These are phyloP conservation scores for Drosophila ambigua DNA, from an alignment of 1,140 invertebrate genomes.

Conservation along the genomic window DNA sequence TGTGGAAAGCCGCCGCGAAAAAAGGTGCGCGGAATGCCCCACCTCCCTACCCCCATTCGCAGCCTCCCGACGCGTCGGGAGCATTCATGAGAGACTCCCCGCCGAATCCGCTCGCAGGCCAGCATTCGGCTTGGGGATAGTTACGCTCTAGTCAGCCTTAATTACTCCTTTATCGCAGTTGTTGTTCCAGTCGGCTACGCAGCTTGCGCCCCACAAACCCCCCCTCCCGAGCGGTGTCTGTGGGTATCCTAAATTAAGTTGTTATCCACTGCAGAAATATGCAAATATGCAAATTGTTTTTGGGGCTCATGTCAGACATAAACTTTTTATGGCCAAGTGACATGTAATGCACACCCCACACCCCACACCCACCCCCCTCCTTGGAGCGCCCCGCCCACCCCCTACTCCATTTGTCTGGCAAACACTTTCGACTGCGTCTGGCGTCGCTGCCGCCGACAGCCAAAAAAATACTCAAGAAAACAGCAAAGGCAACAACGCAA, in stretches of 20 bases:
- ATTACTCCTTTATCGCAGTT: conserved; percentile 29
- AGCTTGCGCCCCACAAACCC: background rate
- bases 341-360: conserved; percentile 34
- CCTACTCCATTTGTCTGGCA: conserved; percentile 63
- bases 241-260: conserved; percentile 72
- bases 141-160: conserved; percentile 21
- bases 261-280: conserved; percentile 64
- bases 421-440: conserved; percentile 72
- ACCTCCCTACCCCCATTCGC: background rate
- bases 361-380: background rate
- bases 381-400: background rate
- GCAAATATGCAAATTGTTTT: conserved; percentile 77
- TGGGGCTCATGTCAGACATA: conserved; percentile 79
- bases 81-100: background rate
- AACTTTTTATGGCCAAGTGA: conserved; percentile 79
- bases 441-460: conserved; percentile 28
- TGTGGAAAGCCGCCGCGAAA: conserved; percentile 28
- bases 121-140: conserved; percentile 10
- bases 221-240: conserved; percentile 4
- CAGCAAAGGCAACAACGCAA: conserved; percentile 17
- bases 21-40: background rate
- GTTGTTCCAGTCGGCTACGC: conserved; percentile 33
- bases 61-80: background rate
- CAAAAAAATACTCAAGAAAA: conserved; percentile 34
- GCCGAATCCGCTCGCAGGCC: background rate